Base-by-base conservation (phyloP, 2,888 invertebrate genomes). In the Drosophila pegasa region DNA sequence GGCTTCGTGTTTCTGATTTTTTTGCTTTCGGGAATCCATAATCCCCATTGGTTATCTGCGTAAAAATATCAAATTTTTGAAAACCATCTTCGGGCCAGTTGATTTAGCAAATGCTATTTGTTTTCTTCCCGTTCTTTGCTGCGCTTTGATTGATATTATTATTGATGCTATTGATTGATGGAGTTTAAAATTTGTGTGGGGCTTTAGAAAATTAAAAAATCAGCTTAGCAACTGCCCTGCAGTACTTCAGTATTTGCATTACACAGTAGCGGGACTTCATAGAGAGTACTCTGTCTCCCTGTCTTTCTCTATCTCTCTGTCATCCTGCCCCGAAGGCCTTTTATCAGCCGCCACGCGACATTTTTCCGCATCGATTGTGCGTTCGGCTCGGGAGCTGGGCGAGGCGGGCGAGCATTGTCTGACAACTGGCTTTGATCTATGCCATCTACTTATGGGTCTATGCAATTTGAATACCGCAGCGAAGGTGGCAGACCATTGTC, bases 81-180 rank as follows among this genome's bases (percentile, higher is more conserved):
- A 86, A 73, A 73, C 75, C 72, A 65, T 82, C 86, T 79, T 66
- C 55, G 71, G 50, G 75, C 63, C 78, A 74, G 87, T 80, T 84
- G 76, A 85, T 79, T 87, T 75, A 62, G 68, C 80, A 86, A 88
- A 86, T 88, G 80, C 70, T 86, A 86, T 89, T 89, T 86, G 87
- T 76, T 88, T 88, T 80, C 73, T 72, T 62, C 61, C 67, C 12
- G 25, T 27, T 16, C 9, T 25, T 8, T 6, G 4, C 9, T 48
- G 12, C 1, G 65, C 58, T 69, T 48, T 89, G 89, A 86, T 86
- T 89, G 86, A 86, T 81, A 71, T 87, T 89, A 79, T 85, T 77
- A 87, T 85, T 70, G 89, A 78, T 81, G 81, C 61, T 47, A 68
- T 71, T 78, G 71, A 67, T 77, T 83, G 78, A 81, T 78, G 74